Percentiles rank a stretch among this genome's conserved stretches.
Evolutionary conservation across 2,113 vertebrate species (phyloP).

Genomic region (Crocuta crocuta): DNA sequence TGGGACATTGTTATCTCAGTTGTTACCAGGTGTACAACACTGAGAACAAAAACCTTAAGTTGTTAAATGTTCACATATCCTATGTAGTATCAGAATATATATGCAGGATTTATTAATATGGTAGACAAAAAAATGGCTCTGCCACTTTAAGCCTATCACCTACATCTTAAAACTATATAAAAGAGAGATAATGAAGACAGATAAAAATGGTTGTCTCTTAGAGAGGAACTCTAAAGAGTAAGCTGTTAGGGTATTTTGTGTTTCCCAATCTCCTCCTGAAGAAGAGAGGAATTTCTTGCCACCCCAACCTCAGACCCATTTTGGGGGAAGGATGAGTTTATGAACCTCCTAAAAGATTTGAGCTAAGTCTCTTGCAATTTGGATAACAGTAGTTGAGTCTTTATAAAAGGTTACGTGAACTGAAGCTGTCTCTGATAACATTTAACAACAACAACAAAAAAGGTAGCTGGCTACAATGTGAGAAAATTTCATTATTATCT

Average conservation of each 20-base stretch:
- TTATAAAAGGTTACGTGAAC: background rate
- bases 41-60: background rate
- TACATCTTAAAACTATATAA: background rate
- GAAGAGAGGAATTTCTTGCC: background rate
- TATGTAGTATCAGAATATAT: background rate
- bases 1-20: background rate
- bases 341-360: background rate
- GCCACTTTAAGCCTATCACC: background rate
- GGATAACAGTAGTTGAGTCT: background rate
- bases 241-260: background rate
- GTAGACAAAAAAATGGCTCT: background rate
- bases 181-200: background rate
- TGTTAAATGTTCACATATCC: background rate
- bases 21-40: background rate
- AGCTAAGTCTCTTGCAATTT: background rate
- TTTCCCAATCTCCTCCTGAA: background rate
- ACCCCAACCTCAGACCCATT: background rate
- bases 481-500: background rate
- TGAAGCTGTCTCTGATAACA: background rate
- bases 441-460: background rate
- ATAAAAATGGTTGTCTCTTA: background rate
- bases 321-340: background rate
- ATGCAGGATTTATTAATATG: background rate
- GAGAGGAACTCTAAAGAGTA: background rate
- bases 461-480: fast-evolving